Percentiles rank a stretch among this genome's conserved stretches.
Evolutionary conservation across 2,888 invertebrate genomes (phyloP).

Genomic region (Rhimphoctona megacephalus): DNA sequence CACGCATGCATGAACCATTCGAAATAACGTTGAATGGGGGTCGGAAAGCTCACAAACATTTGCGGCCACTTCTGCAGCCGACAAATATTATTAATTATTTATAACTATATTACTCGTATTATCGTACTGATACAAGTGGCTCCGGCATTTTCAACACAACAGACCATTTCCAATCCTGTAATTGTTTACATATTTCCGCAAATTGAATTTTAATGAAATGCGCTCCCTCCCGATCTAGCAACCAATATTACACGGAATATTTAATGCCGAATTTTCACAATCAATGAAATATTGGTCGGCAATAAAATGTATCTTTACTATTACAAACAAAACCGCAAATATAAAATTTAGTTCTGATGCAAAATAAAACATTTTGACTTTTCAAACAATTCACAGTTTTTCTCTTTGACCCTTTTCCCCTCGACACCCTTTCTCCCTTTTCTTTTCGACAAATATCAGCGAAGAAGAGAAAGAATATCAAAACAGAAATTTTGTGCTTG

Average conservation of each 20-base stretch:
- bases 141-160: background rate
- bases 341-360: background rate
- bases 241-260: background rate
- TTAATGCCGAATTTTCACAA: background rate
- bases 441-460: background rate
- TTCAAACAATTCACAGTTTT: background rate
- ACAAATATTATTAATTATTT: background rate
- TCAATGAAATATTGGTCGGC: background rate
- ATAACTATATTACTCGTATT: constrained; percentile 27
- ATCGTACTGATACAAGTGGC: constrained; percentile 25
- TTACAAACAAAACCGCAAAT: background rate
- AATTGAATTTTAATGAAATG: constrained; percentile 53
- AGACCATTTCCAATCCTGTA: background rate
- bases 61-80: background rate
- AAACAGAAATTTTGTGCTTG: constrained; percentile 73
- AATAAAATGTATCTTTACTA: background rate
- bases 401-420: background rate
- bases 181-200: constrained; percentile 39
- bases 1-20: background rate
- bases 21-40: background rate
- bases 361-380: background rate
- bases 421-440: no score
- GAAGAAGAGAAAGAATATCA: constrained; percentile 61
- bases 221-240: background rate
- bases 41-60: constrained; percentile 8